phyloP scores from a whole-genome alignment of 1,140 invertebrate genomes.

The Heterodera carotae region DNA sequence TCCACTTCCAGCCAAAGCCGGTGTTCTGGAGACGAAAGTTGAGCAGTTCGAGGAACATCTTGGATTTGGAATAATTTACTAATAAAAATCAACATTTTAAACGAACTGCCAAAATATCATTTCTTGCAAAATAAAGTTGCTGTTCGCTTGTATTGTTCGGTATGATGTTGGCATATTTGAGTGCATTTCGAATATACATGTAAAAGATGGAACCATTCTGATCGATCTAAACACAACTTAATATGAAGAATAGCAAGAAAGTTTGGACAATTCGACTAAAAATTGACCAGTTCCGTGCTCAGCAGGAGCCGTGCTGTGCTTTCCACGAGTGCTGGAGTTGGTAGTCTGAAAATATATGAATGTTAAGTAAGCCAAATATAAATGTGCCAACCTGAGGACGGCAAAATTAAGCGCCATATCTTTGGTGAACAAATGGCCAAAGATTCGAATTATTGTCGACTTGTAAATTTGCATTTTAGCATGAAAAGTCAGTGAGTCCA shows the following conservation, averaged over 20 bases:
- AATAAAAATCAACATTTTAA: background rate
- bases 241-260: background rate
- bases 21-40: constrained; percentile 29
- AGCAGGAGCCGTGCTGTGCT: constrained; percentile 30
- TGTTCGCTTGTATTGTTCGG: background rate
- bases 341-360: constrained; percentile 15
- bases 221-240: constrained; percentile 2
- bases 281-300: constrained; percentile 28
- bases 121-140: constrained; percentile 17
- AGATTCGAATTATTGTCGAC: background rate
- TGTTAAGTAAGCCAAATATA: background rate
- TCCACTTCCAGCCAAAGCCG: constrained; percentile 30
- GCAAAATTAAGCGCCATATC: background rate
- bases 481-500: constrained; percentile 52
- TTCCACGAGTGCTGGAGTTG: constrained; percentile 32
- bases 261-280: background rate
- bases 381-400: background rate
- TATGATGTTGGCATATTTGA: background rate
- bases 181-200: background rate
- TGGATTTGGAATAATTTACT: background rate
- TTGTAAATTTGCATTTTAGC: constrained; percentile 42
- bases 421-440: background rate
- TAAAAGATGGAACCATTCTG: constrained; percentile 1
- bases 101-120: constrained; percentile 5
- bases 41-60: constrained; percentile 9